A percentile compares a stretch with the other conserved stretches of the same genome.
phyloP scores from a whole-genome alignment of 2,888 invertebrate species.

The Drosophila colorata region DNA sequence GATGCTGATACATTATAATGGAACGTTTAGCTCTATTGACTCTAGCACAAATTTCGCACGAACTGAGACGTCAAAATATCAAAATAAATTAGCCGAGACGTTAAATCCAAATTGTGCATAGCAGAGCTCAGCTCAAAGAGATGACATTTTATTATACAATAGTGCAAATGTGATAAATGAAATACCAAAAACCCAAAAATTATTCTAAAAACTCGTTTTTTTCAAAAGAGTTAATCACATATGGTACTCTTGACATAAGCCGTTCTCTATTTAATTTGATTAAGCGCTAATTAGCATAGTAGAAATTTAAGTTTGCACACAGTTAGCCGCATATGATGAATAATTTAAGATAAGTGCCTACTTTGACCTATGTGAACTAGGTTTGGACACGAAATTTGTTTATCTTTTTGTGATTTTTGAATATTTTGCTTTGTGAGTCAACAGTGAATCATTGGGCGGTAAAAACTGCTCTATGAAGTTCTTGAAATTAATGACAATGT shows the following conservation, averaged over 20 bases:
- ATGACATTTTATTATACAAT: not conserved
- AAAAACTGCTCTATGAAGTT: not conserved
- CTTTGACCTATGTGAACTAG: not conserved
- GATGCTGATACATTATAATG: conserved; percentile 4
- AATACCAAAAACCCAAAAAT: not conserved
- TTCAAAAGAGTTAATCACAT: not conserved
- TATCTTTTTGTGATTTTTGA: not conserved
- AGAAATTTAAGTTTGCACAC: not conserved
- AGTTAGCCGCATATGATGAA: not conserved
- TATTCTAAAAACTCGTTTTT: conserved; percentile 12
- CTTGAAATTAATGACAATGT: not conserved
- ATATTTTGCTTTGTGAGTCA: not conserved
- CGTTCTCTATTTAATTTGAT: not conserved
- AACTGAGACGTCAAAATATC: not conserved
- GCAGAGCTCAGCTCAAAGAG: conserved; percentile 2
- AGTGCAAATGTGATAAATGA: conserved; percentile 6
- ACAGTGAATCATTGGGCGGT: conserved; percentile 1
- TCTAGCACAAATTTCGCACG: not conserved
- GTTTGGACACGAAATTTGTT: not conserved
- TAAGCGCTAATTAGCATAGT: not conserved
- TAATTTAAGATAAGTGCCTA: not conserved
- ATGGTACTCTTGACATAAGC: not conserved
- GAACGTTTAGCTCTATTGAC: not conserved
- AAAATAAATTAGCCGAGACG: conserved; percentile 18
- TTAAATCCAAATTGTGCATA: conserved; percentile 16